Evolutionary conservation across 2,888 invertebrate genomes (phyloP).

Genomic region (Chaitophorus viminalis): DNA sequence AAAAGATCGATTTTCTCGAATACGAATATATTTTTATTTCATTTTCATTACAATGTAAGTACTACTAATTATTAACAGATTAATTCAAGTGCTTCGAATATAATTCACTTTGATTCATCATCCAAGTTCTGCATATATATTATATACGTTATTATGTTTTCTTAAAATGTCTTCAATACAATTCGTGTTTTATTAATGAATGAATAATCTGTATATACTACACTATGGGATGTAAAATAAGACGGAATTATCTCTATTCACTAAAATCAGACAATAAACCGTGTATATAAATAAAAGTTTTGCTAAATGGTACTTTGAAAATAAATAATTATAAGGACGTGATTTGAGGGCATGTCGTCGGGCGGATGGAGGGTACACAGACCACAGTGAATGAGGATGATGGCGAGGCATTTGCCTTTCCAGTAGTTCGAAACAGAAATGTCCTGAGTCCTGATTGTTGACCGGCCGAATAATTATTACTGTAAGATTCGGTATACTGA

Average conservation of each 20-base stretch:
- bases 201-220: not conserved
- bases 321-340: not conserved
- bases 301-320: not conserved
- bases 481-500: too few relatives aligned
- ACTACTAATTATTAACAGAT: not conserved
- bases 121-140: not conserved
- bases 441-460: too few relatives aligned
- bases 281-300: too few relatives aligned
- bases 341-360: not conserved
- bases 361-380: not conserved
- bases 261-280: not conserved
- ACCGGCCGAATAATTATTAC: too few relatives aligned
- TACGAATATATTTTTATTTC: not conserved
- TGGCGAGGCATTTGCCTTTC: too few relatives aligned
- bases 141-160: not conserved
- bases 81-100: too few relatives aligned
- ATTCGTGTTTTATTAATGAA: not conserved
- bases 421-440: too few relatives aligned
- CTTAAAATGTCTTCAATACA: not conserved
- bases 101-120: not conserved
- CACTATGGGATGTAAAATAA: not conserved
- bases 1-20: too few relatives aligned
- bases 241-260: not conserved
- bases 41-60: not conserved
- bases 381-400: too few relatives aligned